Base-by-base conservation (phyloP, 1,140 invertebrate genomes). In the Leptinotarsa lineolata region DNA sequence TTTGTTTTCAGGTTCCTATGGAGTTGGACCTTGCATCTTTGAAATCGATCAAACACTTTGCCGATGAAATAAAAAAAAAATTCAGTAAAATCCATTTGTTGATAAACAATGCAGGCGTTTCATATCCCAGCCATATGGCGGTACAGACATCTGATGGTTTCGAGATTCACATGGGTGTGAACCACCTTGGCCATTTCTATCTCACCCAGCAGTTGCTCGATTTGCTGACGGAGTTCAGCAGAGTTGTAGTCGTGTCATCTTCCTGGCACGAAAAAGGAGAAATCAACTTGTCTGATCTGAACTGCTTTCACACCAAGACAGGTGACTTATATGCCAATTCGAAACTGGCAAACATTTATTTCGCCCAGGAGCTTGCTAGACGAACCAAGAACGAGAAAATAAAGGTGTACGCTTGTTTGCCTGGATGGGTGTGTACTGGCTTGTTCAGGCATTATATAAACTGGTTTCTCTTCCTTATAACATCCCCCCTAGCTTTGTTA, bases 151-250 rank as follows among this genome's bases (percentile, higher is more conserved):
- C 89, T 78, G 94, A 97, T 85, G 93, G 93, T 0, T 94, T 93
- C 85, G 95, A 97, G 85, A 90, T 91, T 61, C 92, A 94, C 83
- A 90, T 94, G 83, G 92, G 91, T 15, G 90, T 92, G 0, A 94
- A 94, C 85, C 91, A 95, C 80, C 86, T 95, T 54, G 92, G 92
- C 16, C 95, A 95, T 81, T 96, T 95, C 82, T 85, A 95, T n/a
- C 84, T 97, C 2, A 96, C 94, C 2, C 90, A 92, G 83, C 86
- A 95, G 18, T 85, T 97, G 12, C 78, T 94, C 44, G 90, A 93
- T 15, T 84, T 87, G 20, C 83, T 96, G 18, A 45, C 46, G 88
- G 48, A 20, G 8, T 54, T 46, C 18, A 87, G 87, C 80, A 88
- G 91, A 85, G 88, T 88, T 75, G 84, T 88, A 20, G 81, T 89